Evolutionary conservation across 1,140 invertebrate species (phyloP).

Genomic region (Drosophila ohnishii): DNA sequence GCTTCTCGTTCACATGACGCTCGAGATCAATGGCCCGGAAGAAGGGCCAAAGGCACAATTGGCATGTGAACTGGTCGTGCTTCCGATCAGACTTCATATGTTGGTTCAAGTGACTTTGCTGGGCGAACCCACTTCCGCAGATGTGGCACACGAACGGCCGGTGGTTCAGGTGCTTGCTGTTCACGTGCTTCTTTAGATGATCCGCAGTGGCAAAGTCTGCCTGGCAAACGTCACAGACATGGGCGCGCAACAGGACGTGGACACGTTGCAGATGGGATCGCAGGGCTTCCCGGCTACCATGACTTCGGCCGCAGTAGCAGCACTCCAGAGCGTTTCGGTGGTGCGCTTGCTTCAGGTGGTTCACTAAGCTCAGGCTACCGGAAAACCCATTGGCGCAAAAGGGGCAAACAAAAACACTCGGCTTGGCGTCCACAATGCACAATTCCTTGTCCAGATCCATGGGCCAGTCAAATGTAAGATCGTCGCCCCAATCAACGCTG

Average conservation of each 20-base stretch:
- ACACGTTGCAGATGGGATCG: conserved; percentile 59
- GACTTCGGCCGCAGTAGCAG: conserved; percentile 54
- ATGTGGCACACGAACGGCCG: conserved; percentile 34
- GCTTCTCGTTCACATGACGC: conserved; percentile 46
- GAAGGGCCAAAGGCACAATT: conserved; percentile 49
- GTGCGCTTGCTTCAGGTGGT: conserved; percentile 48
- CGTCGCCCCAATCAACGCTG: conserved; percentile 64
- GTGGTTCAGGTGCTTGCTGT: conserved; percentile 42
- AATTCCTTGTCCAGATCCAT: conserved; percentile 59
- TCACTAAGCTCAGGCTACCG: conserved; percentile 56
- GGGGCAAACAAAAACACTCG: conserved; percentile 62
- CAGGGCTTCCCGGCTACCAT: conserved; percentile 54
- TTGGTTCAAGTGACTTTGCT: conserved; percentile 45
- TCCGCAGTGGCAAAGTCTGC: conserved; percentile 65
- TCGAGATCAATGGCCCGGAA: conserved; percentile 57
- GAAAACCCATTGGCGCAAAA: conserved; percentile 63
- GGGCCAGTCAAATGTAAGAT: conserved; percentile 67
- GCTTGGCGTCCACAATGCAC: conserved; percentile 55
- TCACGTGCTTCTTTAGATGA: conserved; percentile 56
- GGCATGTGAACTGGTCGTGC: conserved; percentile 28
- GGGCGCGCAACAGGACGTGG: conserved; percentile 55
- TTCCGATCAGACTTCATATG: conserved; percentile 49
- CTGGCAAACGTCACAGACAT: conserved; percentile 48
- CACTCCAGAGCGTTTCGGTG: conserved; percentile 45
- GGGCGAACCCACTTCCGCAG: conserved; percentile 59